Evolutionary conservation across 2,888 invertebrate species (phyloP).

Genomic region (Dryobotodes eremita): DNA sequence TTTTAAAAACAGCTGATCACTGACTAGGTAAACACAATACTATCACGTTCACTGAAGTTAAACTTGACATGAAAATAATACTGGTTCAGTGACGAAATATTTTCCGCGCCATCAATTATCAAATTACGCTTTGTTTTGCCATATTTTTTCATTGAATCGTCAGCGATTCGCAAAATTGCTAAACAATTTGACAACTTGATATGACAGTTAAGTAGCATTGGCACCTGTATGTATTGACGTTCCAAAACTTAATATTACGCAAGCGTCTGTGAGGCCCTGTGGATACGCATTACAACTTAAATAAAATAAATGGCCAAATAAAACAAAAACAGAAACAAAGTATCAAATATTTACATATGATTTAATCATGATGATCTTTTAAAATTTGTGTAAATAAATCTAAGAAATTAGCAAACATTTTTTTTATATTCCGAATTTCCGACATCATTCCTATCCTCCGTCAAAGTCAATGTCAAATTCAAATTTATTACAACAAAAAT

Average conservation of each 20-base stretch:
- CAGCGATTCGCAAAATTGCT: constrained; percentile 64
- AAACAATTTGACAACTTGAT: constrained; percentile 46
- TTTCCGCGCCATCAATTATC: constrained; percentile 64
- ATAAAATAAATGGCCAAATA: not conserved
- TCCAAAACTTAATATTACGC: constrained; percentile 3
- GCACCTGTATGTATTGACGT: constrained; percentile 1
- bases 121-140: constrained; percentile 72
- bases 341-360: not conserved
- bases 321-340: not conserved
- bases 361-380: not conserved
- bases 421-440: too few relatives aligned
- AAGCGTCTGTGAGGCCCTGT: not conserved
- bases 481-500: constrained; percentile 1
- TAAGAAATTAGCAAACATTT: too few relatives aligned
- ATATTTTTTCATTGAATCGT: constrained; percentile 68
- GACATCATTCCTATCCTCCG: not conserved
- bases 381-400: not conserved
- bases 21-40: constrained; percentile 57
- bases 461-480: constrained; percentile 10
- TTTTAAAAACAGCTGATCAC: constrained; percentile 69
- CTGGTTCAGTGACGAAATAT: constrained; percentile 63
- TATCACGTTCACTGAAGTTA: constrained; percentile 48
- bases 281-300: not conserved
- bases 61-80: constrained; percentile 66
- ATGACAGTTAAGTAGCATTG: constrained; percentile 22